Conservation (phyloP, 2,113 vertebrate species). For the Chamaea fasciata region DNA sequence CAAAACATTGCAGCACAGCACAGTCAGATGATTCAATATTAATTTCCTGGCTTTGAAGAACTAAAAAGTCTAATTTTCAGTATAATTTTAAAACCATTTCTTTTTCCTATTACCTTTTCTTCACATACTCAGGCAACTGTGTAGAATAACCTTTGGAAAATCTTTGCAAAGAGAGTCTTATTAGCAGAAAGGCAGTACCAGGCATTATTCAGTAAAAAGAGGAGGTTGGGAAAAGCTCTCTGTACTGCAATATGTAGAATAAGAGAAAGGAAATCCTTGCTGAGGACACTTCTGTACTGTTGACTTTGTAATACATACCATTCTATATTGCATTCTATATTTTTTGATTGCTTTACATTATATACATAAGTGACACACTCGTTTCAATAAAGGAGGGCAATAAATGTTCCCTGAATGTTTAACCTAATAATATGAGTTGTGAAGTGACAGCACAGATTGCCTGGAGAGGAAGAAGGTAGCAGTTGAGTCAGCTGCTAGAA, state of each 20-base stretch:
- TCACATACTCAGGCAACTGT: background rate
- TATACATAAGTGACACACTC: background rate
- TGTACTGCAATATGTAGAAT: background rate
- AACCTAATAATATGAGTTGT: background rate
- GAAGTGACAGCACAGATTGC: background rate
- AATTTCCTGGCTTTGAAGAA: constrained; percentile 21
- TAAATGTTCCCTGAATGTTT: background rate
- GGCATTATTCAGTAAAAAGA: background rate
- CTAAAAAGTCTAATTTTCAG: background rate
- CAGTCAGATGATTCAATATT: constrained; percentile 12
- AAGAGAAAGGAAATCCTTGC: background rate
- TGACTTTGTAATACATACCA: background rate
- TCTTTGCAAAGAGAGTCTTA: background rate
- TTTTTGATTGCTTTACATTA: background rate
- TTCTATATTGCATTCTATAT: background rate
- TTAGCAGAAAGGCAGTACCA: background rate
- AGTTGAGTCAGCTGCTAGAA: background rate
- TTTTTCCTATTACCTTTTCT: constrained; percentile 22
- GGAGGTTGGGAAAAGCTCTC: background rate
- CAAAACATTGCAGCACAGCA: background rate
- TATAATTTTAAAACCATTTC: background rate
- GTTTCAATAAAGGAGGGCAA: background rate
- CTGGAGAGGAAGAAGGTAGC: background rate
- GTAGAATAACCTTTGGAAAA: constrained; percentile 6
- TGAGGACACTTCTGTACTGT: background rate